Percentiles rank a stretch among this genome's conserved stretches.
phyloP scores from a whole-genome alignment of 1,140 invertebrate genomes.

The Maniola jurtina region DNA sequence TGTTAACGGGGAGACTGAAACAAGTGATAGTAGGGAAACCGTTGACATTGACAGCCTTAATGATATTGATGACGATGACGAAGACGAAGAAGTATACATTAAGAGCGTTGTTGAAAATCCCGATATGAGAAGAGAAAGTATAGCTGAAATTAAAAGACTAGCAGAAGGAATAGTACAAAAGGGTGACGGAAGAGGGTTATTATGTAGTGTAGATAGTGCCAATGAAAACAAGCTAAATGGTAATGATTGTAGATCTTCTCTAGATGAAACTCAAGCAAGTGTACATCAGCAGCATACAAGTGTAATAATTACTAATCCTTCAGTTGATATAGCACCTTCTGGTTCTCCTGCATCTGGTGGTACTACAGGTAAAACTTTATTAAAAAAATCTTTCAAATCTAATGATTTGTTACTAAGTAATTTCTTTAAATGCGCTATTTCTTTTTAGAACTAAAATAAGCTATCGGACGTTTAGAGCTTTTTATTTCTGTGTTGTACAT shows the following conservation, averaged over 20 bases:
- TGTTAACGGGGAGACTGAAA: slow-evolving; percentile 70
- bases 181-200: slow-evolving; percentile 58
- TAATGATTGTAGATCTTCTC: slow-evolving; percentile 47
- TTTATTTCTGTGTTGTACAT: too few relatives aligned
- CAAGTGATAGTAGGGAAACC: slow-evolving; percentile 52
- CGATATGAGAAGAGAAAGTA: slow-evolving; percentile 68
- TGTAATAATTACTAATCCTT: slow-evolving; percentile 84
- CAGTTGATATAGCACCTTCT: slow-evolving; percentile 79
- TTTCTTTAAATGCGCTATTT: too few relatives aligned
- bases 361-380: slow-evolving; percentile 53
- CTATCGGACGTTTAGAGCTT: too few relatives aligned
- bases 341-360: slow-evolving; percentile 67
- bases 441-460: too few relatives aligned
- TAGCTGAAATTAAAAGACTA: slow-evolving; percentile 71
- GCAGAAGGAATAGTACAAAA: slow-evolving; percentile 74
- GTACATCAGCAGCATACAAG: slow-evolving; percentile 71
- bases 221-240: slow-evolving; percentile 59
- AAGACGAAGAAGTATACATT: slow-evolving; percentile 58
- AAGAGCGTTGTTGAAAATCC: slow-evolving; percentile 71
- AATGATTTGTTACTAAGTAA: too few relatives aligned
- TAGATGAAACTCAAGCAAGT: slow-evolving; percentile 47
- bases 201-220: slow-evolving; percentile 68
- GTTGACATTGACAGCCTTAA: slow-evolving; percentile 60
- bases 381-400: too few relatives aligned
- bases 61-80: slow-evolving; percentile 60